A percentile compares a stretch with the other conserved stretches of the same genome.
Evolutionary conservation across 2,113 vertebrate species (phyloP).

Genomic region (Actenoides hombroni): DNA sequence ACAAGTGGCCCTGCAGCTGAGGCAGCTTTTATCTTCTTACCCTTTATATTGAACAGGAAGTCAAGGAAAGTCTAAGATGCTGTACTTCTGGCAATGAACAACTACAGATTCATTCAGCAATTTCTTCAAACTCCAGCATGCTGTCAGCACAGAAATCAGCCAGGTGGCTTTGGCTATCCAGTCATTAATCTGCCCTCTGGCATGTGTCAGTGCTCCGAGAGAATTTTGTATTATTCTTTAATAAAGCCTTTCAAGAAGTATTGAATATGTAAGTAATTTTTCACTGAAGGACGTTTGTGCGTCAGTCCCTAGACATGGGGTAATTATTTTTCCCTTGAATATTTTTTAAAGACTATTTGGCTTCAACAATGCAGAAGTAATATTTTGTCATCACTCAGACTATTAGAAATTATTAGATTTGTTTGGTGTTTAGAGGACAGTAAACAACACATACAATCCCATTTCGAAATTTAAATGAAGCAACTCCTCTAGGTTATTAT

Average conservation of each 20-base stretch:
- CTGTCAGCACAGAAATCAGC: background rate
- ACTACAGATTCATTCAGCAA: background rate
- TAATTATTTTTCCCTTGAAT: background rate
- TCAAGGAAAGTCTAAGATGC: background rate
- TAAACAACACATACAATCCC: background rate
- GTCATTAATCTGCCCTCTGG: constrained; percentile 34
- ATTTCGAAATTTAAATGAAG: background rate
- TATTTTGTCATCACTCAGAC: background rate
- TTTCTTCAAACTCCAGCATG: constrained; percentile 6
- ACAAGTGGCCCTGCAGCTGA: background rate
- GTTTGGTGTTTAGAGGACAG: background rate
- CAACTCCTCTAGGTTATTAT: background rate
- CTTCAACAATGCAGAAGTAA: background rate
- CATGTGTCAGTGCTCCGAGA: background rate
- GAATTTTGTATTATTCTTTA: constrained; percentile 27
- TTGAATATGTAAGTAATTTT: constrained; percentile 25
- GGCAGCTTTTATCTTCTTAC: background rate
- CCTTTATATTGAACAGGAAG: background rate
- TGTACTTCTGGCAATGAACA: background rate
- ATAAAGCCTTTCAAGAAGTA: background rate
- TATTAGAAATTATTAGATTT: background rate
- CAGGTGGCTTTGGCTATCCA: background rate
- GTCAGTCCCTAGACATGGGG: background rate
- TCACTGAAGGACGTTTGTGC: background rate
- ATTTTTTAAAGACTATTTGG: background rate